Base-by-base conservation (phyloP, 2,888 invertebrate genomes). In the Ophioninae sp. region DNA sequence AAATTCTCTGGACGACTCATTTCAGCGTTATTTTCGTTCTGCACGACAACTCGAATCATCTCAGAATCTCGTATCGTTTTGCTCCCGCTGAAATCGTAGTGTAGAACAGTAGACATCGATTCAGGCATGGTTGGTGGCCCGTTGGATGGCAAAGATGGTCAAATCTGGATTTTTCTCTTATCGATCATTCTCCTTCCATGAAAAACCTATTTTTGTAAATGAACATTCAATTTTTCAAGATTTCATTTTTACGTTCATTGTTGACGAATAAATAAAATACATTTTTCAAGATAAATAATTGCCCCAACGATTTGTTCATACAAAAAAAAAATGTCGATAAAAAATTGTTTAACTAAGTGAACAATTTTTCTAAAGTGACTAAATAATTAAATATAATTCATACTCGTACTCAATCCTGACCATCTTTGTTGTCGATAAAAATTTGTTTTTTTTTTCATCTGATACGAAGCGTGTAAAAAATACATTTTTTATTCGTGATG, bases 91-190 rank as follows among this genome's bases (percentile, higher is more conserved):
- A 51, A 63, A 51, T 68, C 44, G 64, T 80, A 74, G 73, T 22
- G 17, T 64, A 64, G 30, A 73, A 51, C 30, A 73, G 30, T 39
- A 74, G 65, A 64, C 22, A 61, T 75, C 80, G 63, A 64, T 39
- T 37, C 69, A 72, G 80, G 83, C 77, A 85, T 85, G 82, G 78
- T 81, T 73, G 75, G 81, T 73, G 68, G 83, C 81, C 81, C 61
- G 81, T 65, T 76, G 58, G 37, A 67, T 75, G 20, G 20, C 67
- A 71, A 37, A 41, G 67, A 23, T 51, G 51, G 30, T 39, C 37
- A 56, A 37, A 63, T 58, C 22, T 9, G 10, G 56, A 74, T 30
- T 13, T 44, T 9, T 68, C 56, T 77, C 17, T n/a, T 51, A 13
- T 23, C 2, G 69, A 61, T 63, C 41, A n/a, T 30, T 30, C 3